phyloP scores from a whole-genome alignment of 1,140 invertebrate species.

The Diorhabda sublineata region DNA sequence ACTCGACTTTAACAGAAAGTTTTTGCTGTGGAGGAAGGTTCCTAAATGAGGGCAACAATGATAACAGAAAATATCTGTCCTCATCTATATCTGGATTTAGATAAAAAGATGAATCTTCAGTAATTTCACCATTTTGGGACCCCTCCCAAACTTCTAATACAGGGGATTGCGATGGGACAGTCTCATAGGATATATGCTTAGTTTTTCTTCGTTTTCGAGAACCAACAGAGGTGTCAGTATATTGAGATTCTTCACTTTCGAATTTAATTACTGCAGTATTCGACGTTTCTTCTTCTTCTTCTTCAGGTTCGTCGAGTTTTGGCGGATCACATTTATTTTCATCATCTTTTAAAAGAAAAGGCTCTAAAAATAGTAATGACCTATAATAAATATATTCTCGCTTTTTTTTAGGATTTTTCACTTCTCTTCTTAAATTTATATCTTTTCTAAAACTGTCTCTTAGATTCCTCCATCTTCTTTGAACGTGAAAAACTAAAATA shows the following conservation, averaged over 20 bases:
- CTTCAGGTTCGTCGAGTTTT: background rate
- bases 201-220: background rate
- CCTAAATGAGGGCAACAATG: slow-evolving; percentile 8
- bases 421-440: slow-evolving; percentile 4
- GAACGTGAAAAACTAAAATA: slow-evolving; percentile 1
- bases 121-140: background rate
- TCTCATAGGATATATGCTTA: background rate
- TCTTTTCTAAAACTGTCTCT: slow-evolving; percentile 15
- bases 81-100: slow-evolving; percentile 5
- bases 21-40: slow-evolving; percentile 7
- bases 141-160: background rate
- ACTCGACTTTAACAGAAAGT: slow-evolving; percentile 14
- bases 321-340: slow-evolving; percentile 11
- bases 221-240: background rate
- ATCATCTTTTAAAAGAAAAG: background rate
- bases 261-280: background rate
- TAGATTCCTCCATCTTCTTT: slow-evolving; percentile 14
- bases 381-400: slow-evolving; percentile 4
- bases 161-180: background rate
- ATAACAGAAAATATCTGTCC: slow-evolving; percentile 18
- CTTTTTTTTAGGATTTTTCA: background rate
- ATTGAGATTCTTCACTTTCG: background rate
- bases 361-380: background rate
- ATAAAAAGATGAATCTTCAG: background rate
- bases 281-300: background rate